phyloP scores from a whole-genome alignment of 1,140 invertebrate species.

The Heliconius nattereri region DNA sequence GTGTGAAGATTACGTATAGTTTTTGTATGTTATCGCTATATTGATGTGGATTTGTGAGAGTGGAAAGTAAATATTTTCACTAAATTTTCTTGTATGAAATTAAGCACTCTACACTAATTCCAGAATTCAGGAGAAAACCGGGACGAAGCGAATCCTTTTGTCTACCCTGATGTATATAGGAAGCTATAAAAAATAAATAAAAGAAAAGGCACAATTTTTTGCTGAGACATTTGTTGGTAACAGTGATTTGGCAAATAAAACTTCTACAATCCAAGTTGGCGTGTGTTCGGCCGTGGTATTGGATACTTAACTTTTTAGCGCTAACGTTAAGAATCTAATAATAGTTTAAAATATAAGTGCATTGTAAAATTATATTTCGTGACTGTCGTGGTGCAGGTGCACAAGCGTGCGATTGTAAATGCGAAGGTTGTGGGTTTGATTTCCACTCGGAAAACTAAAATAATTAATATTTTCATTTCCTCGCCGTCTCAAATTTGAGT shows the following conservation, averaged over 20 bases:
- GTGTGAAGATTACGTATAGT: constrained; percentile 1
- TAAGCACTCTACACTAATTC: background rate
- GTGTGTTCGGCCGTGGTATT: constrained; percentile 5
- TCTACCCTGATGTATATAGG: background rate
- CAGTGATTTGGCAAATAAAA: constrained; percentile 12
- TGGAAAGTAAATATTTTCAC: too few species aligned
- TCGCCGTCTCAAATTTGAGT: too few species aligned
- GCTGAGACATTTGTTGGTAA: background rate
- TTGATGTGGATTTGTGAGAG: background rate
- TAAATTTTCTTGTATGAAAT: background rate
- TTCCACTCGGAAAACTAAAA: too few species aligned
- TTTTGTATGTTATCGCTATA: background rate
- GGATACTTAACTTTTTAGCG: constrained; percentile 5
- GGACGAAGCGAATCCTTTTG: background rate
- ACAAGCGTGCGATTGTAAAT: too few species aligned
- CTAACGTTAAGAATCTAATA: background rate
- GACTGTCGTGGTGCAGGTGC: too few species aligned
- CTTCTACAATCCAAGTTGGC: constrained; percentile 2
- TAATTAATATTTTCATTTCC: too few species aligned
- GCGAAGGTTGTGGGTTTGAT: too few species aligned
- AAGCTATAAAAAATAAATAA: background rate
- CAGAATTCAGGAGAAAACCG: background rate
- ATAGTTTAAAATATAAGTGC: background rate
- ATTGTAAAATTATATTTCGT: too few species aligned
- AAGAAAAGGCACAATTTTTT: background rate